A percentile compares a stretch with the other conserved stretches of the same genome.
Evolutionary conservation across 1,140 invertebrate genomes (phyloP).

Genomic region (Polyergus mexicanus): DNA sequence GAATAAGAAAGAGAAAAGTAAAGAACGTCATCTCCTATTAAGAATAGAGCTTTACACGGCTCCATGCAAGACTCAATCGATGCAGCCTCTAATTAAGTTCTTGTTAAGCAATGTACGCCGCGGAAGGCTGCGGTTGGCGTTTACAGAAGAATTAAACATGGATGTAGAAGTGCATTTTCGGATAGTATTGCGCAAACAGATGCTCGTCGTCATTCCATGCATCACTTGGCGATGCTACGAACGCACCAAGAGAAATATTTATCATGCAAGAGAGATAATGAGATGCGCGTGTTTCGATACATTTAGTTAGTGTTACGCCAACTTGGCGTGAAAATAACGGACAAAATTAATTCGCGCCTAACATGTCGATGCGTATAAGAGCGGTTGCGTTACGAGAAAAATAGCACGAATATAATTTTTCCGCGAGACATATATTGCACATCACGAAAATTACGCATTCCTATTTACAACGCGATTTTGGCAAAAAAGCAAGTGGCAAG

Average conservation of each 20-base stretch:
- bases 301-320: conserved; percentile 1
- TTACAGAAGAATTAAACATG: conserved; percentile 9
- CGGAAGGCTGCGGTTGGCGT: conserved; percentile 9
- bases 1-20: conserved; percentile 4
- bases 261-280: background rate
- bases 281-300: background rate
- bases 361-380: background rate
- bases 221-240: background rate
- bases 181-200: background rate
- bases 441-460: conserved; percentile 43
- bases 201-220: background rate
- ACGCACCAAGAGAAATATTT: background rate
- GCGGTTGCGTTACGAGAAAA: conserved; percentile 5
- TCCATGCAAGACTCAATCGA: conserved; percentile 43
- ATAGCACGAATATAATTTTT: background rate
- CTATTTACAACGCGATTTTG: background rate
- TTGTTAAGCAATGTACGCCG: conserved; percentile 24
- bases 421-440: background rate
- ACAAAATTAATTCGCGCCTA: conserved; percentile 17
- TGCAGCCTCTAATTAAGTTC: conserved; percentile 53
- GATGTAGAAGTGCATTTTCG: background rate
- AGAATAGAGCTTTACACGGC: conserved; percentile 42
- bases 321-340: background rate
- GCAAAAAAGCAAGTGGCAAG: background rate
- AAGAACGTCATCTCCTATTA: conserved; percentile 43